Percentiles rank a stretch among this genome's conserved stretches.
Evolutionary conservation across 1,140 invertebrate genomes (phyloP).

Genomic region (Tigriopus japonicus): DNA sequence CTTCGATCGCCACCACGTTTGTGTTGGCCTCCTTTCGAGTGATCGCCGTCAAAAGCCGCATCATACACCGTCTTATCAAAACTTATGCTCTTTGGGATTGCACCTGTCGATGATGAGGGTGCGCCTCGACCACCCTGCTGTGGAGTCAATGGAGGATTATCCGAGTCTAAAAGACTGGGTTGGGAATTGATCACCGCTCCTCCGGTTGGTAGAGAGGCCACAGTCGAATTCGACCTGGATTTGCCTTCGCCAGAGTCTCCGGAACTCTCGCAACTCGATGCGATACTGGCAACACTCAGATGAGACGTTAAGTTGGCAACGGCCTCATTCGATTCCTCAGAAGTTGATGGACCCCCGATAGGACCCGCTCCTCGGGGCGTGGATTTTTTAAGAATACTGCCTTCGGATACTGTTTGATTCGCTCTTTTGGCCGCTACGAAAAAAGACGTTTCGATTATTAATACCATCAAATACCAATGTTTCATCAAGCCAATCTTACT

Average conservation of each 20-base stretch:
- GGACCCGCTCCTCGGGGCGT: background rate
- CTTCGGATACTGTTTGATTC: background rate
- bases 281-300: conserved; percentile 1
- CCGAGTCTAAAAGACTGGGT: background rate
- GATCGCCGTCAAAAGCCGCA: conserved; percentile 41
- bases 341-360: background rate
- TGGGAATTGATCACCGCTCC: conserved; percentile 11
- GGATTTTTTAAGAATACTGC: background rate
- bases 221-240: conserved; percentile 13
- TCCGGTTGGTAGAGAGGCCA: conserved; percentile 11
- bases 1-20: background rate
- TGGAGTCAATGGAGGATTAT: no score
- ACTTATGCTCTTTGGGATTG: conserved; percentile 75
- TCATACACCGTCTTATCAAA: conserved; percentile 66
- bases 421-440: no score
- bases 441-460: no score
- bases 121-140: background rate
- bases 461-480: no score
- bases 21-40: conserved; percentile 31
- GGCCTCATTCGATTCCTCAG: background rate
- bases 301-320: background rate
- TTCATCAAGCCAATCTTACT: no score
- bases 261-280: conserved; percentile 3
- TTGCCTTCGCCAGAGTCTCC: conserved; percentile 15
- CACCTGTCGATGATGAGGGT: conserved; percentile 35